These are phyloP conservation scores for Lophius americanus DNA, from an alignment of 2,797 vertebrate species.

Conservation along the genomic window DNA sequence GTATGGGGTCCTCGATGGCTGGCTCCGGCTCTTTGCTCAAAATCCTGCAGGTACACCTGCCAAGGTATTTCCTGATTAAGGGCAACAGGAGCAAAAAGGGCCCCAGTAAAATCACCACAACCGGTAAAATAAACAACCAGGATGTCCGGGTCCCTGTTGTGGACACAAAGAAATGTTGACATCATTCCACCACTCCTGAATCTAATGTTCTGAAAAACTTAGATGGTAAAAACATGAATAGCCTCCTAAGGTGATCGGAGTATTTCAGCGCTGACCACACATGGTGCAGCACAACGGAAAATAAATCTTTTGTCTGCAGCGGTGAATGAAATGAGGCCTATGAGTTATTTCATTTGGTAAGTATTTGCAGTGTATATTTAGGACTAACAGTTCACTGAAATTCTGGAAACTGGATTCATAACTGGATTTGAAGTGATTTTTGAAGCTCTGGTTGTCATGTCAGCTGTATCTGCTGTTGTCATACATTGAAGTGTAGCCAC, in stretches of 20 bases:
- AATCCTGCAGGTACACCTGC: slow-evolving; percentile 3
- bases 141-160: rapidly evolving
- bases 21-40: slow-evolving; percentile 9
- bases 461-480: neutral
- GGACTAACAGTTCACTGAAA: slow-evolving; percentile 12
- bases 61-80: neutral
- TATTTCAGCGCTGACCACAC: neutral
- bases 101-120: slow-evolving; percentile 2
- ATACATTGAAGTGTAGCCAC: no score
- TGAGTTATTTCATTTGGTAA: slow-evolving; percentile 3
- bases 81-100: slow-evolving; percentile 30
- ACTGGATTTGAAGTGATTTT: rapidly evolving
- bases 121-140: neutral
- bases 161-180: slow-evolving; percentile 18
- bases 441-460: neutral
- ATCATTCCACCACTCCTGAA: slow-evolving; percentile 5
- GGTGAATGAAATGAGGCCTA: neutral
- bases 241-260: neutral
- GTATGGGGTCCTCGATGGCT: neutral
- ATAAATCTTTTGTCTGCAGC: neutral
- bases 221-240: neutral
- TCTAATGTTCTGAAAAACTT: neutral
- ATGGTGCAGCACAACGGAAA: no score
- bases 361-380: neutral
- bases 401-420: rapidly evolving